These are phyloP conservation scores for Epinotia demarniana DNA, from an alignment of 2,888 invertebrate genomes.

Conservation along the genomic window DNA sequence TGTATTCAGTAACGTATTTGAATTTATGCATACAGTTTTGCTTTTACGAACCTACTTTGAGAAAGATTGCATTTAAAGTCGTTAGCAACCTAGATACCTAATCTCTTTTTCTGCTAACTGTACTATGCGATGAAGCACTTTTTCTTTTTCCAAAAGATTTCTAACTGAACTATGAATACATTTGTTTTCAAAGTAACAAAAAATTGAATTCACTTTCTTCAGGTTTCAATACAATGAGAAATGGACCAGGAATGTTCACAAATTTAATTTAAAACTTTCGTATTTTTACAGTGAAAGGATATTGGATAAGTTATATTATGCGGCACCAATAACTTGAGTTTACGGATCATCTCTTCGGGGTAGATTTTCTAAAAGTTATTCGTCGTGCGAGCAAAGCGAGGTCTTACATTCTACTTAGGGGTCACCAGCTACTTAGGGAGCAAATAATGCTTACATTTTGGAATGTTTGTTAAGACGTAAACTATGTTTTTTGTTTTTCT, in stretches of 20 bases:
- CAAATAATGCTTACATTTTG: too few species aligned
- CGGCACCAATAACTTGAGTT: constrained; percentile 43
- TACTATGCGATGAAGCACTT: neutral
- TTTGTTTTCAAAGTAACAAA: neutral
- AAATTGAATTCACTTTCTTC: constrained; percentile 2
- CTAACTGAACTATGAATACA: neutral
- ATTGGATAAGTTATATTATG: constrained; percentile 55
- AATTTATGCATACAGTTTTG: constrained; percentile 30
- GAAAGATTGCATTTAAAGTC: constrained; percentile 5
- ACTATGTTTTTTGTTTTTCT: too few species aligned
- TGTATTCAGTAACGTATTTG: constrained; percentile 15
- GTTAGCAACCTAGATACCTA: constrained; percentile 8
- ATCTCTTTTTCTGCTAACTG: neutral
- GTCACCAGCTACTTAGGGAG: too few species aligned
- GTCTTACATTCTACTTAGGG: too few species aligned
- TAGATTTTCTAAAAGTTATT: neutral
- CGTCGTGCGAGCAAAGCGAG: neutral
- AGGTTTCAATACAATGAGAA: constrained; percentile 15
- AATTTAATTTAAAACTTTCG: constrained; percentile 70
- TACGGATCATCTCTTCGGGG: constrained; percentile 6
- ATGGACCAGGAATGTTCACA: constrained; percentile 51
- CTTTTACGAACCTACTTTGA: constrained; percentile 19
- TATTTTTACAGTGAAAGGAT: constrained; percentile 57
- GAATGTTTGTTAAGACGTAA: too few species aligned
- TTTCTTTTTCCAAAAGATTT: too few species aligned